Conservation (phyloP, 2,888 invertebrate genomes). For the Arenicola marina region DNA sequence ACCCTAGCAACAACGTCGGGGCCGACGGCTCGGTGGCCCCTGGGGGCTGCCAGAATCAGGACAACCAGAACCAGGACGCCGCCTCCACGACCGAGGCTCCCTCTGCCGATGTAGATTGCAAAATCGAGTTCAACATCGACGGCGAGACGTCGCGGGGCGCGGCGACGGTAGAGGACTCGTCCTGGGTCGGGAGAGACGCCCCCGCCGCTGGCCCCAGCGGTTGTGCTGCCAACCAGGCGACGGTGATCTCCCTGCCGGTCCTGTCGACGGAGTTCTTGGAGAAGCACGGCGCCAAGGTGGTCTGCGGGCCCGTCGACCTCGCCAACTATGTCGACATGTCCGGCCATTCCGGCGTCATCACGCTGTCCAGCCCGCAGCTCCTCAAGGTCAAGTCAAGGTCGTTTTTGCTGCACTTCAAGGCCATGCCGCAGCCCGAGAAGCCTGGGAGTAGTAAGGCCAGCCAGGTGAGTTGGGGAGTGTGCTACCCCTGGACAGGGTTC, state of each 20-base stretch:
- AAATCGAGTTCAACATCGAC: slow-evolving; percentile 24
- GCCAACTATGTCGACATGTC: slow-evolving; percentile 82
- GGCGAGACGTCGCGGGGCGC: too few relatives aligned
- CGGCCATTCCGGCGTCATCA: slow-evolving; percentile 82
- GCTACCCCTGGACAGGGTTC: too few relatives aligned
- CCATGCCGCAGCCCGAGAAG: neutral
- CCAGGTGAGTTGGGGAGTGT: too few relatives aligned
- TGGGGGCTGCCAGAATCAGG: too few relatives aligned
- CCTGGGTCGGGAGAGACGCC: too few relatives aligned
- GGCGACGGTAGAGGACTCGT: too few relatives aligned
- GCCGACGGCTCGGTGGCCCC: too few relatives aligned
- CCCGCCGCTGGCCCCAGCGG: too few relatives aligned
- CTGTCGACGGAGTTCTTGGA: slow-evolving; percentile 73
- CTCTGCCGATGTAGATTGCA: slow-evolving; percentile 15
- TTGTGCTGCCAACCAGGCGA: too few relatives aligned
- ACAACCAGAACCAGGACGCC: too few relatives aligned
- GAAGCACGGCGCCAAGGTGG: slow-evolving; percentile 85
- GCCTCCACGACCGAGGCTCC: neutral
- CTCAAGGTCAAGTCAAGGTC: slow-evolving; percentile 54
- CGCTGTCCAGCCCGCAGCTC: slow-evolving; percentile 77
- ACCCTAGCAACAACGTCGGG: neutral
- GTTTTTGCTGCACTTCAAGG: slow-evolving; percentile 49
- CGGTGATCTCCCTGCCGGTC: too few relatives aligned
- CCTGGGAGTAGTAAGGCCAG: neutral
- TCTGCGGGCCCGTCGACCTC: slow-evolving; percentile 86